These are phyloP conservation scores for Spea multiplicata DNA, from an alignment of 2,113 vertebrate species.

Conservation along the genomic window DNA sequence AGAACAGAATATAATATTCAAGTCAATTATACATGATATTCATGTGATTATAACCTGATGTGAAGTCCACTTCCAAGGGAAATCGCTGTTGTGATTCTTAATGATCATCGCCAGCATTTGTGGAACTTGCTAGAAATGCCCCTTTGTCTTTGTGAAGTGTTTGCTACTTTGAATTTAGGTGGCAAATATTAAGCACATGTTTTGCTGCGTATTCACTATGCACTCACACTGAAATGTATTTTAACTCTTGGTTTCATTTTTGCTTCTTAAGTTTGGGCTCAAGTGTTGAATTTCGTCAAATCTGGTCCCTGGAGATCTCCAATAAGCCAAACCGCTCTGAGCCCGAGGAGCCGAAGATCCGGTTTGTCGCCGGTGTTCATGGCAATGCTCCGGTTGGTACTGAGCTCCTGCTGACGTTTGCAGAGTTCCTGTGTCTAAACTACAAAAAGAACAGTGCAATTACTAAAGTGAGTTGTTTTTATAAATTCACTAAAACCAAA, in stretches of 20 bases:
- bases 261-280: conserved; percentile 79
- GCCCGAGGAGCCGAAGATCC: conserved; percentile 88
- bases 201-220: neutral
- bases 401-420: conserved; percentile 89
- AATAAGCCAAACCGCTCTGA: conserved; percentile 83
- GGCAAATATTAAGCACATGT: too few relatives aligned
- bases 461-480: conserved; percentile 73
- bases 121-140: too few relatives aligned
- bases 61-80: too few relatives aligned
- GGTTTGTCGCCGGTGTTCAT: conserved; percentile 90
- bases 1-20: too few relatives aligned
- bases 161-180: too few relatives aligned
- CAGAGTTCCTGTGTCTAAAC: conserved; percentile 88
- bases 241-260: neutral
- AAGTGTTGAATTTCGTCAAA: conserved; percentile 83
- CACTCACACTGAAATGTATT: neutral
- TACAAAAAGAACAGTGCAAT: conserved; percentile 88
- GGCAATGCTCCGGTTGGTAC: conserved; percentile 92
- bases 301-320: conserved; percentile 93
- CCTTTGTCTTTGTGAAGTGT: too few relatives aligned
- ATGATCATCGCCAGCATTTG: too few relatives aligned
- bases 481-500: neutral
- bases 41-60: too few relatives aligned
- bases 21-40: too few relatives aligned
- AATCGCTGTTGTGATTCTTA: too few relatives aligned